Evolutionary conservation across 2,888 invertebrate genomes (phyloP), one percentile per base, ranked within the genome.

Genomic region (Imbricaverruca yamaguchii): DNA sequence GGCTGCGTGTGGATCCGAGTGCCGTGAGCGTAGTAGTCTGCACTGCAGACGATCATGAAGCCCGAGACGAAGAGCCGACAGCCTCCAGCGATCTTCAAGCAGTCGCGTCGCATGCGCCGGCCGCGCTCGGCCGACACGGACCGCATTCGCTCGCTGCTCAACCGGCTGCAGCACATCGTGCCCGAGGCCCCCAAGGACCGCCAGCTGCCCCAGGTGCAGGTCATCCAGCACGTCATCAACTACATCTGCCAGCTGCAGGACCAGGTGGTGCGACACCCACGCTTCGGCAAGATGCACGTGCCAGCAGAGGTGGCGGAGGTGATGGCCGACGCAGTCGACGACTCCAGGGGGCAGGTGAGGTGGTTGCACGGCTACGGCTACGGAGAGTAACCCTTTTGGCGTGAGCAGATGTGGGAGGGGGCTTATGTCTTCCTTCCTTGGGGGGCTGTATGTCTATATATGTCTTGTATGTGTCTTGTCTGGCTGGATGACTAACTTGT

Each of bases 201-300:
- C 8, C 74, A 74, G 74, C 74, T 74, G 53, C 74, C 74, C 11
- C 74, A 74, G 74, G 53, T 74, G 55, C 74, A 74, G 74, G 74
- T 74, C 21, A 74, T 74, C 74, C 74, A 55, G 21, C 74, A 74
- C 21, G 74, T 74, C 53, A 74, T 74, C 74, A 10, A 74, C 74
- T 74, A 74, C 74, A 74, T 74, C 74, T 74, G 74, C 21, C 74
- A 74, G 53, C 74, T 74, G 53, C 74, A 74, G 55, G 53, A 74
- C 21, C 74, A 74, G 55, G 74, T 74, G 55, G 74, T 74, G 74
- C 53, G 55, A 4, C 74, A 74, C 53, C 74, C 74, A 21, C 53
- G 74, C 8, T 21, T 74, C 53, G 55, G 53, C 55, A 74, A 74
- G 55, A 15, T 55, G 53, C 21, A 12, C 13, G 25, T 39, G 23